Conservation (phyloP, 2,113 vertebrate genomes). For the Aegotheles bennettii region DNA sequence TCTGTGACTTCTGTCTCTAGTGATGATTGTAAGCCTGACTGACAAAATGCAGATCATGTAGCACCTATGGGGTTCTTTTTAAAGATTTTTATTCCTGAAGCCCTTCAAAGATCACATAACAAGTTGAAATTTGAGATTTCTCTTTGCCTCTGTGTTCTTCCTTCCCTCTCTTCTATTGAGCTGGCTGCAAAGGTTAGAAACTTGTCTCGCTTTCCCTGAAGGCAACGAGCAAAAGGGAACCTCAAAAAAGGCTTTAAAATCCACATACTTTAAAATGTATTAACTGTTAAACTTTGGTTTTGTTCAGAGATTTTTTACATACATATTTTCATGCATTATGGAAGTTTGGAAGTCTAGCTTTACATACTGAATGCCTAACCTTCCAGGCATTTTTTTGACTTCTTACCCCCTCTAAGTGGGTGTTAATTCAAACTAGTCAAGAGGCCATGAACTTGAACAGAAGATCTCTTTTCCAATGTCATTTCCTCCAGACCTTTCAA, state of each 20-base stretch:
- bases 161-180: slow-evolving; percentile 33
- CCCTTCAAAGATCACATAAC: slow-evolving; percentile 55
- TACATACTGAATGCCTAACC: slow-evolving; percentile 54
- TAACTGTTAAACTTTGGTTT: slow-evolving; percentile 24
- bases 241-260: slow-evolving; percentile 48
- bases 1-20: neutral
- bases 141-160: slow-evolving; percentile 44
- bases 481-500: slow-evolving; percentile 59
- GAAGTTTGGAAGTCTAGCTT: slow-evolving; percentile 45
- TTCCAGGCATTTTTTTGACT: slow-evolving; percentile 52
- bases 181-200: slow-evolving; percentile 60
- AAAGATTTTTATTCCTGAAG: slow-evolving; percentile 38
- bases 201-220: slow-evolving; percentile 57
- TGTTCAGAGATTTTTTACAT: slow-evolving; percentile 36
- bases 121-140: slow-evolving; percentile 42
- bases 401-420: slow-evolving; percentile 37
- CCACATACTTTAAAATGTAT: slow-evolving; percentile 43
- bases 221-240: slow-evolving; percentile 52
- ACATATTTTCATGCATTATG: slow-evolving; percentile 36
- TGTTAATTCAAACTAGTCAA: slow-evolving; percentile 58
- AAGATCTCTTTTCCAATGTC: slow-evolving; percentile 30
- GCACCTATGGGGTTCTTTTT: slow-evolving; percentile 52
- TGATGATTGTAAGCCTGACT: neutral
- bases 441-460: slow-evolving; percentile 10
- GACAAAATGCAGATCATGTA: slow-evolving; percentile 63